Conservation (phyloP, 2,888 invertebrate species). For the Drosophila phalerata region DNA sequence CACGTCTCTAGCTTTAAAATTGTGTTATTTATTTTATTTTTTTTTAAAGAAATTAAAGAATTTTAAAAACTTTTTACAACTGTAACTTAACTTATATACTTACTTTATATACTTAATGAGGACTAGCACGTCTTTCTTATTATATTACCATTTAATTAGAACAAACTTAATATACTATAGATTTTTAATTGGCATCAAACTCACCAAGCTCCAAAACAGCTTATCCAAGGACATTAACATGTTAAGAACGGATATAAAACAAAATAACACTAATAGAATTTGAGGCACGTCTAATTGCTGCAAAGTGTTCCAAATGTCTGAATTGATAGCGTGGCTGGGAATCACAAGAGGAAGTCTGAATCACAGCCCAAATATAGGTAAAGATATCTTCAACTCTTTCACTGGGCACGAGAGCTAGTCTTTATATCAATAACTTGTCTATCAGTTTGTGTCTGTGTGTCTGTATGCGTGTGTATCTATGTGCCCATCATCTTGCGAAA, state of each 20-base stretch:
- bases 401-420: conserved; percentile 22
- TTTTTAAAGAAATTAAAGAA: too few species aligned
- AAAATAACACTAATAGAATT: neutral
- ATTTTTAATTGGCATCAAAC: neutral
- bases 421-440: conserved; percentile 52
- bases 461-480: conserved; percentile 28
- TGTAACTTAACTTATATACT: too few species aligned
- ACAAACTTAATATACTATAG: neutral
- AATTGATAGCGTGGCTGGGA: conserved; percentile 50
- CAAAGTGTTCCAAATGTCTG: conserved; percentile 60
- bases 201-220: conserved; percentile 49
- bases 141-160: too few species aligned
- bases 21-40: too few species aligned
- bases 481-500: conserved; percentile 68
- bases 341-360: conserved; percentile 50
- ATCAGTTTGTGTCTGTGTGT: conserved; percentile 20
- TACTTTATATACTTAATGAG: too few species aligned
- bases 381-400: conserved; percentile 45
- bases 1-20: too few species aligned
- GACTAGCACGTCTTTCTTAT: too few species aligned
- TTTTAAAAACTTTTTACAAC: too few species aligned
- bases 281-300: conserved; percentile 54
- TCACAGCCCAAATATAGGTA: conserved; percentile 54
- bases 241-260: neutral
- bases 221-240: conserved; percentile 56